Conservation (phyloP, 2,113 vertebrate genomes). For the Thunnus maccoyii region DNA sequence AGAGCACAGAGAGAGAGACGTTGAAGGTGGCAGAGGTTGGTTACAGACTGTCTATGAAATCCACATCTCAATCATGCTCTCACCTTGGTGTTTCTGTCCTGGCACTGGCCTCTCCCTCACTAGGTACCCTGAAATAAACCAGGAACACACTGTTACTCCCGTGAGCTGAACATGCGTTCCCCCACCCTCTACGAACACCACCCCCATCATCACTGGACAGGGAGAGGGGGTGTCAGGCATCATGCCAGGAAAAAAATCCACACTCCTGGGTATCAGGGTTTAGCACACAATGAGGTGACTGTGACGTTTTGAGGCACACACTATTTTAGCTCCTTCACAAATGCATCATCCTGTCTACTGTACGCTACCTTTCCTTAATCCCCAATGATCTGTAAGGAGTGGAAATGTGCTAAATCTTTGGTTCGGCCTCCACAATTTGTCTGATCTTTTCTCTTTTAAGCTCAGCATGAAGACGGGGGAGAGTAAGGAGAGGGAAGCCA, state of each 20-base stretch:
- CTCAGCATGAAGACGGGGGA: slow-evolving; percentile 37
- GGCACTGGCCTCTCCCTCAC: slow-evolving; percentile 97
- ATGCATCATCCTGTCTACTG: slow-evolving; percentile 44
- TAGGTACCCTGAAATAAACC: slow-evolving; percentile 94
- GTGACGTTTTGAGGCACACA: slow-evolving; percentile 22
- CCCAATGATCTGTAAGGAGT: slow-evolving; percentile 46
- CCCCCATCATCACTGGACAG: slow-evolving; percentile 60
- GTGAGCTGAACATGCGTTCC: neutral
- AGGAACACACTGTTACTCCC: slow-evolving; percentile 57
- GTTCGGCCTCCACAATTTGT: slow-evolving; percentile 3
- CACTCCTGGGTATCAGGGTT: slow-evolving; percentile 66
- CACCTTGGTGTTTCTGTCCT: slow-evolving; percentile 95
- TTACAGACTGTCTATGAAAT: slow-evolving; percentile 2
- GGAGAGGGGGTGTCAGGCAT: slow-evolving; percentile 73
- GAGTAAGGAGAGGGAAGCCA: slow-evolving; percentile 70
- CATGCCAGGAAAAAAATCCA: slow-evolving; percentile 82
- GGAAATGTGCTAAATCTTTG: slow-evolving; percentile 8
- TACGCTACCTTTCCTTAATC: slow-evolving; percentile 68
- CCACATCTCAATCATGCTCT: slow-evolving; percentile 74
- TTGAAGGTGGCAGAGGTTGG: slow-evolving; percentile 1
- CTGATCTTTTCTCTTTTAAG: slow-evolving; percentile 30
- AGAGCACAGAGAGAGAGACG: slow-evolving; percentile 1
- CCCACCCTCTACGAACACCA: slow-evolving; percentile 26
- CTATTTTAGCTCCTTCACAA: slow-evolving; percentile 22
- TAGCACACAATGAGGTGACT: slow-evolving; percentile 65